A percentile compares a stretch with the other conserved stretches of the same genome.
phyloP scores from a whole-genome alignment of 2,888 invertebrate genomes.

The Stenodema calcarata region DNA sequence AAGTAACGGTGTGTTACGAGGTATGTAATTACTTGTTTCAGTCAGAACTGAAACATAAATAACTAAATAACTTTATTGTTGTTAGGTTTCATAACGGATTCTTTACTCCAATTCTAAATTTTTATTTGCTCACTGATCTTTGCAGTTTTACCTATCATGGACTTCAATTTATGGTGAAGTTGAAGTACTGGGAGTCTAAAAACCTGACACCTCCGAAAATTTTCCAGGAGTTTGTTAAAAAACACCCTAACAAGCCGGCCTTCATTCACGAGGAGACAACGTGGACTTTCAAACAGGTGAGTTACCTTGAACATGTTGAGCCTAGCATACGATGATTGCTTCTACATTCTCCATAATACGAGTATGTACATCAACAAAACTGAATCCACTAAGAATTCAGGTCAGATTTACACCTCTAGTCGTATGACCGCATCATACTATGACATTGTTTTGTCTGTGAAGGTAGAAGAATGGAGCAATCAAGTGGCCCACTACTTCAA shows the following conservation, averaged over 20 bases:
- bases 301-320: neutral
- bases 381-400: too few species aligned
- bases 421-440: neutral
- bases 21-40: too few species aligned
- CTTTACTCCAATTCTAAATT: neutral
- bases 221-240: conserved; percentile 53
- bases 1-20: too few species aligned
- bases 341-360: too few species aligned
- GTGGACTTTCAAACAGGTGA: conserved; percentile 65
- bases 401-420: too few species aligned
- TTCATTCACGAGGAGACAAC: conserved; percentile 63
- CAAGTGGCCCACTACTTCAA: conserved; percentile 82
- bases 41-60: too few species aligned
- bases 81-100: neutral
- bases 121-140: too few species aligned
- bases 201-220: conserved; percentile 65
- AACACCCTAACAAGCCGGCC: conserved; percentile 64
- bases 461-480: conserved; percentile 87
- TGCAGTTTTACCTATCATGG: conserved; percentile 26
- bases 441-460: conserved; percentile 36
- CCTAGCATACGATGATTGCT: too few species aligned
- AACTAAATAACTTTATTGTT: neutral
- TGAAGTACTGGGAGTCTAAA: conserved; percentile 71
- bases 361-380: too few species aligned
- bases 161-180: conserved; percentile 61